Conservation (phyloP, 2,888 invertebrate genomes). For the Sminthurides aquaticus region DNA sequence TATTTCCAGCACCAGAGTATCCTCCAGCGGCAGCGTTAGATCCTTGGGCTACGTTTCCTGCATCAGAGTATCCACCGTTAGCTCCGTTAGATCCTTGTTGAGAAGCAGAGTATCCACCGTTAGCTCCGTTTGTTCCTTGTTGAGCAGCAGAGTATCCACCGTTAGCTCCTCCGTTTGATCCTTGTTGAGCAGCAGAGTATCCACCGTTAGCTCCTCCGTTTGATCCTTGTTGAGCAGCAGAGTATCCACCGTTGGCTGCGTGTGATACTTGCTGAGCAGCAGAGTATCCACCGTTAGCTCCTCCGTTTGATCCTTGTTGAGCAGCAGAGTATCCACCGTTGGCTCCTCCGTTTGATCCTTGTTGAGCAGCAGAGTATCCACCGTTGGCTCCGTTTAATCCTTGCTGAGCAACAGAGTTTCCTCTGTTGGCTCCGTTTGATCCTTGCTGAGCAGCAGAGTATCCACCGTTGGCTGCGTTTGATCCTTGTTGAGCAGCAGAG, state of each 20-base stretch:
- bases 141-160: not conserved
- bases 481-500: not conserved
- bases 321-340: not conserved
- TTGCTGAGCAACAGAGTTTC: not conserved
- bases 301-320: no score
- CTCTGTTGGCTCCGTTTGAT: not conserved
- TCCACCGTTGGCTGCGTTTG: not conserved
- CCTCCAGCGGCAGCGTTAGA: not conserved
- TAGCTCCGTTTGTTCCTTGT: not conserved
- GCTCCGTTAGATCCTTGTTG: not conserved
- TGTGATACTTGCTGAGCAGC: not conserved
- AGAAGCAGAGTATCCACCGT: not conserved
- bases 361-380: not conserved
- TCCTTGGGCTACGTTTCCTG: not conserved
- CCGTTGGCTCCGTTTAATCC: not conserved
- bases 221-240: no score
- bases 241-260: not conserved
- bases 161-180: not conserved
- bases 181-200: not conserved
- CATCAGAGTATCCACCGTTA: not conserved
- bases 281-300: not conserved
- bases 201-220: slow-evolving; percentile 1
- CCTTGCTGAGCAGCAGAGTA: not conserved
- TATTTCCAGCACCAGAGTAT: not conserved
- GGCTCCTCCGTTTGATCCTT: not conserved